phyloP scores from a whole-genome alignment of 1,140 invertebrate genomes.

The Caenorhabditis brenneri region DNA sequence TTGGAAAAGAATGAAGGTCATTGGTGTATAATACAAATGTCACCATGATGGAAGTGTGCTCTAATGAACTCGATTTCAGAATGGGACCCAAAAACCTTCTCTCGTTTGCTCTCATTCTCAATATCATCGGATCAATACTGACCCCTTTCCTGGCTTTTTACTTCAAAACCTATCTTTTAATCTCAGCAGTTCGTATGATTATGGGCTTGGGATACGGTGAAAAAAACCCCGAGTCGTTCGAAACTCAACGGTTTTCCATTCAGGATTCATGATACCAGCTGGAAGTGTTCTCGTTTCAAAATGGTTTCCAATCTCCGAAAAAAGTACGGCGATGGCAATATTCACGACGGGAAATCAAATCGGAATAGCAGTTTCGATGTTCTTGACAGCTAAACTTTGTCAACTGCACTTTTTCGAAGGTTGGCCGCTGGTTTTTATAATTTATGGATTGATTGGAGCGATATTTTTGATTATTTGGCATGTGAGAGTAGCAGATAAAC shows the following conservation, averaged over 20 bases:
- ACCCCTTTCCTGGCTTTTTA: conserved; percentile 44
- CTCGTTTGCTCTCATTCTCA: conserved; percentile 33
- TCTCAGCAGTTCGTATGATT: conserved; percentile 3
- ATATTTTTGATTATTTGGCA: conserved; percentile 49
- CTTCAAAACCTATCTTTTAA: not conserved
- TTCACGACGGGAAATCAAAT: conserved; percentile 57
- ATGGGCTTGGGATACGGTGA: conserved; percentile 56
- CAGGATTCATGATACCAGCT: conserved; percentile 51
- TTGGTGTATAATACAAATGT: too few relatives aligned
- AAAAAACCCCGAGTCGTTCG: not conserved
- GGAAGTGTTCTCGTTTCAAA: conserved; percentile 52
- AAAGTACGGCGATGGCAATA: conserved; percentile 53
- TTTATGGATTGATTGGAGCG: conserved; percentile 42
- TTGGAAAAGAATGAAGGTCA: not conserved
- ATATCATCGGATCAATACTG: conserved; percentile 33
- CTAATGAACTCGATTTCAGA: conserved; percentile 25
- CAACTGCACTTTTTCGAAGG: conserved; percentile 49
- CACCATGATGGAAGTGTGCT: not conserved
- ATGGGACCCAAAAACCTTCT: conserved; percentile 49
- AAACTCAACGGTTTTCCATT: not conserved
- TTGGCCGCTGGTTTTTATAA: conserved; percentile 50
- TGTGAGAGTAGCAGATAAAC: conserved; percentile 39
- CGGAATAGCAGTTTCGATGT: conserved; percentile 51
- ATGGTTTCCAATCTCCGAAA: conserved; percentile 53
- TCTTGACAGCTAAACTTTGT: conserved; percentile 48